phyloP scores from a whole-genome alignment of 2,888 invertebrate species.

The Temnothorax ravouxi region DNA sequence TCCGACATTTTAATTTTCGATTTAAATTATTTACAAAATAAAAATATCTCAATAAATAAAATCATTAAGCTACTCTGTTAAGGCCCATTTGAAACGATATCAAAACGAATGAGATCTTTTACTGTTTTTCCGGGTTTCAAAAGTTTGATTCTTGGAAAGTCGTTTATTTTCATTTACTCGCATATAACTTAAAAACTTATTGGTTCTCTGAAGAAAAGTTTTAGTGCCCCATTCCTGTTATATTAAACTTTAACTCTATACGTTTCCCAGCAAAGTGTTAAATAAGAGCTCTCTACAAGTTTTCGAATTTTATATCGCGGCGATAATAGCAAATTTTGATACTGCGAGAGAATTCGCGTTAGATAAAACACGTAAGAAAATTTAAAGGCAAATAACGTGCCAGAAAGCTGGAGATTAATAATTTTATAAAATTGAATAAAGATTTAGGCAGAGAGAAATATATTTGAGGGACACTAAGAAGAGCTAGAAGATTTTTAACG shows the following conservation, averaged over 20 bases:
- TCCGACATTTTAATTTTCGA: neutral
- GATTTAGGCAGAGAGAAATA: neutral
- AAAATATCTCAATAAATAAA: conserved; percentile 1
- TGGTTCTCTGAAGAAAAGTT: neutral
- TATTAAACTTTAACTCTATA: conserved; percentile 13
- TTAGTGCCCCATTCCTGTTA: neutral
- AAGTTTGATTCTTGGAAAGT: neutral
- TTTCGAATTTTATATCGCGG: neutral
- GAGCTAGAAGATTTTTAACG: conserved; percentile 4
- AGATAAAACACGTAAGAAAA: neutral
- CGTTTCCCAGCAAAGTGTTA: neutral
- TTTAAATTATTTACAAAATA: neutral
- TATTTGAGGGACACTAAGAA: neutral
- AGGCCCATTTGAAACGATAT: neutral
- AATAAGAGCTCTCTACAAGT: neutral
- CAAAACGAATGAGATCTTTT: neutral
- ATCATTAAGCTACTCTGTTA: neutral
- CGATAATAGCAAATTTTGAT: neutral
- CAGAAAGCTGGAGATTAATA: neutral
- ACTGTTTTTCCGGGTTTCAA: neutral
- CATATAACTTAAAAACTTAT: neutral
- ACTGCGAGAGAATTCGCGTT: neutral
- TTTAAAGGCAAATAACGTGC: neutral
- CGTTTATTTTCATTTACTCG: neutral
- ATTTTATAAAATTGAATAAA: neutral